phyloP scores from a whole-genome alignment of 2,113 vertebrate species.

The Rhinolophus sinicus region DNA sequence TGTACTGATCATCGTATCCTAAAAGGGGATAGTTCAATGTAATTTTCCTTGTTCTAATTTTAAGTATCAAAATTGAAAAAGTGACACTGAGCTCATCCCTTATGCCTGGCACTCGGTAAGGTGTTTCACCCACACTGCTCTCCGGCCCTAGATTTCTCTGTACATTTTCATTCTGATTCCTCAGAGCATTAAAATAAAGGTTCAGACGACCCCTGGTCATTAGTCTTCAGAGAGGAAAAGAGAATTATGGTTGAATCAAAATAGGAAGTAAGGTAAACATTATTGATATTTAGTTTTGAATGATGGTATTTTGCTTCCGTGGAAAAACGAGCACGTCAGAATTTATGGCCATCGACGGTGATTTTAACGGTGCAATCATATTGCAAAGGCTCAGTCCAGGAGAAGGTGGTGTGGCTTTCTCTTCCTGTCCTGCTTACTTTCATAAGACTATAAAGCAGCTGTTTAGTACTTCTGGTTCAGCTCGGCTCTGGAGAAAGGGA shows the following conservation, averaged over 20 bases:
- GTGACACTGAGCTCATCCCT: rapidly evolving
- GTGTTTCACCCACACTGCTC: rapidly evolving
- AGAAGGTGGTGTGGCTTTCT: not conserved
- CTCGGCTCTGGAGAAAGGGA: not conserved
- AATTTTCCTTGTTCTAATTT: not conserved
- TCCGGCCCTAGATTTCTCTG: not conserved
- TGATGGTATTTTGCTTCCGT: not conserved
- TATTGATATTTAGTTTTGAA: not conserved
- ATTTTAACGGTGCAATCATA: not conserved
- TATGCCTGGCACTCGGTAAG: rapidly evolving
- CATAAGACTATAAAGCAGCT: not conserved
- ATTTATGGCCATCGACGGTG: not conserved
- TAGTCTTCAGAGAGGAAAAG: not conserved
- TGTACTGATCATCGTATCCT: not conserved
- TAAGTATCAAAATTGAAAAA: not conserved
- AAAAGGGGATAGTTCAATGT: not conserved
- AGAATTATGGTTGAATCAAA: not conserved
- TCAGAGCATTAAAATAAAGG: not conserved
- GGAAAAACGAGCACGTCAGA: not conserved
- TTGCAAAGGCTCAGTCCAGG: not conserved
- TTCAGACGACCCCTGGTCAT: too few species aligned
- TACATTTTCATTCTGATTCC: not conserved
- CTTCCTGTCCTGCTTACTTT: not conserved
- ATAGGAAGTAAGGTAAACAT: not conserved
- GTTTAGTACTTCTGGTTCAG: not conserved